phyloP scores from a whole-genome alignment of 53 echinoderm and acorn worm genomes.

The Temnopleurus reevesii region DNA sequence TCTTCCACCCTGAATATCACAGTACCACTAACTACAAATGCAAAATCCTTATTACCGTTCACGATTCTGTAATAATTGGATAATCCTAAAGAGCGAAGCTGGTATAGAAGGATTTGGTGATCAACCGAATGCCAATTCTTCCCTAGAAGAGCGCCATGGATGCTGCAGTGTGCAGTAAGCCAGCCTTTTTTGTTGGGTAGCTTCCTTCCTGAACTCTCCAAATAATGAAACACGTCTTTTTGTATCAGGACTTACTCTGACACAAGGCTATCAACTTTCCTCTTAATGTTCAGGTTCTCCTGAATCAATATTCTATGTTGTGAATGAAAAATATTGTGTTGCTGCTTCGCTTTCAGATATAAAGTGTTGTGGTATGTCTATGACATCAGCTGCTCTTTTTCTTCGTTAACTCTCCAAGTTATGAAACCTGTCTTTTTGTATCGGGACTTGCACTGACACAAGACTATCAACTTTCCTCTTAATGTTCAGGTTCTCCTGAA shows the following conservation, averaged over 20 bases:
- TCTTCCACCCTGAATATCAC: constrained; percentile 43
- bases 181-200: neutral
- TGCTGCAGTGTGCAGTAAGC: constrained; percentile 4
- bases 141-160: constrained; percentile 3
- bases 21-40: constrained; percentile 51
- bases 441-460: constrained; percentile 50
- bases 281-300: constrained; percentile 49
- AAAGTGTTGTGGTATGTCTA: constrained; percentile 5
- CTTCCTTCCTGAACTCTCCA: neutral
- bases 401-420: too few relatives aligned
- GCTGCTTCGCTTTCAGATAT: neutral
- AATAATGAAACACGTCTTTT: constrained; percentile 43
- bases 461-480: constrained; percentile 45
- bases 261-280: constrained; percentile 52
- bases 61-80: constrained; percentile 51
- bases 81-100: too few relatives aligned
- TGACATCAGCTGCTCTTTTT: constrained; percentile 3
- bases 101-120: too few relatives aligned
- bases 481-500: constrained; percentile 55
- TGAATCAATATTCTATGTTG: constrained; percentile 38
- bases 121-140: constrained; percentile 52
- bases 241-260: constrained; percentile 44
- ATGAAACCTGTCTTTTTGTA: too few relatives aligned
- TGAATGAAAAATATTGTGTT: constrained; percentile 9
- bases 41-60: constrained; percentile 60